Evolutionary conservation across 2,888 invertebrate genomes (phyloP), one percentile per base, ranked within the genome.

Genomic region (Cepaea hortensis): DNA sequence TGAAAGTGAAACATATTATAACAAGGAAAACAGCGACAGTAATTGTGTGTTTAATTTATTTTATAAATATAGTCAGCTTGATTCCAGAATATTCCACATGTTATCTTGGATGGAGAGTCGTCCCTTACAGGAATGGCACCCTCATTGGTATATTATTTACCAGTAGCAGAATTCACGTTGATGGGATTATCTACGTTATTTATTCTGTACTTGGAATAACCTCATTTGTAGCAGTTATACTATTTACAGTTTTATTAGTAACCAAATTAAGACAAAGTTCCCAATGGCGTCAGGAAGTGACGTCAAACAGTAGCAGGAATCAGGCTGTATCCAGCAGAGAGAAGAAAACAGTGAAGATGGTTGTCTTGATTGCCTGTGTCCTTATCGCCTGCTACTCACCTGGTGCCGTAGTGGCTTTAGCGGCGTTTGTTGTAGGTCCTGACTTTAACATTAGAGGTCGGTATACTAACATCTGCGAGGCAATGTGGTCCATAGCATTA

Each of bases 321-420:
- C 50, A 15, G 80, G 18, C 20, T 18, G 80, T 18, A 50, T 73
- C 83, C 35, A n/a, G 4, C 9, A 50, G 72, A 23, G 83, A 83
- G 2, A 50, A 72, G 35, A 83, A 75, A 15, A 73, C 77, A 7
- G 50, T 65, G 23, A 83, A 72, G 46, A 83, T 83, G 83, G 75
- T 75, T 68, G 68, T 68, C 20, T 18, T 68, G 13, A 68, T 68
- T 20, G 68, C 68, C 18, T 68, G 68, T 68, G 68, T 68, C 13
- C 68, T 68, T 15, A 68, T 68, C 68, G 68, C n/a, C 68, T 68
- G 68, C 68, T 68, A 68, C 18, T 3, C 68, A 11, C 68, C 68
- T 68, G 68, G 68, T n/a, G n/a, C 68, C 11, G n/a, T 68, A 6
- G 20, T 68, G 20, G n/a, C 68, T 7, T n/a, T 68, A n/a, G n/a